Conservation (phyloP, 2,888 invertebrate genomes). For the Temnothorax unifasciatus region DNA sequence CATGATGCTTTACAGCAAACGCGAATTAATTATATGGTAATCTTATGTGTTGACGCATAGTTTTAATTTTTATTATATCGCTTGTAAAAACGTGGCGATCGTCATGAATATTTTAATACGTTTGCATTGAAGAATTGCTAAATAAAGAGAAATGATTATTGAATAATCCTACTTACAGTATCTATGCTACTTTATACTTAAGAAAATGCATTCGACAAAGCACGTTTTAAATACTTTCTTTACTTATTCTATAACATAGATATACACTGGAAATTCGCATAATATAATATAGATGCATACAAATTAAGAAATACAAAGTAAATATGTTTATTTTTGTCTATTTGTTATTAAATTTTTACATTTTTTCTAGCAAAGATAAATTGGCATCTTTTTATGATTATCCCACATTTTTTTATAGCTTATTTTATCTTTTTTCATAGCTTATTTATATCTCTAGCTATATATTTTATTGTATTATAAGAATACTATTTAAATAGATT, state of each 20-base stretch:
- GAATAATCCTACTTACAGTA: slow-evolving; percentile 1
- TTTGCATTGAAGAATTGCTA: not conserved
- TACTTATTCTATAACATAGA: not conserved
- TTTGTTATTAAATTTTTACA: not conserved
- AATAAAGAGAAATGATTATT: not conserved
- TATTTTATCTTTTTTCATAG: not conserved
- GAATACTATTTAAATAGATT: slow-evolving; percentile 65
- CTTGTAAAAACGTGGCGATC: not conserved
- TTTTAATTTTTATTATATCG: not conserved
- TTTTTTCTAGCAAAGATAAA: not conserved
- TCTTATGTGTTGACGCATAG: not conserved
- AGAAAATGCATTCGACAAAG: not conserved
- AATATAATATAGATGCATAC: not conserved
- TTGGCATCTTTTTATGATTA: not conserved
- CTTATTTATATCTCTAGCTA: slow-evolving; percentile 17
- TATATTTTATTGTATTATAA: slow-evolving; percentile 4
- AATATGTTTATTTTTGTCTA: not conserved
- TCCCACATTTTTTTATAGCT: not conserved
- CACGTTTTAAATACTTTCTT: not conserved
- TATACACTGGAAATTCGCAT: not conserved
- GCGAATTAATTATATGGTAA: not conserved
- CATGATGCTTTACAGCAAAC: not conserved
- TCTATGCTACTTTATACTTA: not conserved
- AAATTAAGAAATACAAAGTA: not conserved
- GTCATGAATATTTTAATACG: not conserved